phyloP scores from a whole-genome alignment of 2,888 invertebrate species.

The Andrena hattorfiana region DNA sequence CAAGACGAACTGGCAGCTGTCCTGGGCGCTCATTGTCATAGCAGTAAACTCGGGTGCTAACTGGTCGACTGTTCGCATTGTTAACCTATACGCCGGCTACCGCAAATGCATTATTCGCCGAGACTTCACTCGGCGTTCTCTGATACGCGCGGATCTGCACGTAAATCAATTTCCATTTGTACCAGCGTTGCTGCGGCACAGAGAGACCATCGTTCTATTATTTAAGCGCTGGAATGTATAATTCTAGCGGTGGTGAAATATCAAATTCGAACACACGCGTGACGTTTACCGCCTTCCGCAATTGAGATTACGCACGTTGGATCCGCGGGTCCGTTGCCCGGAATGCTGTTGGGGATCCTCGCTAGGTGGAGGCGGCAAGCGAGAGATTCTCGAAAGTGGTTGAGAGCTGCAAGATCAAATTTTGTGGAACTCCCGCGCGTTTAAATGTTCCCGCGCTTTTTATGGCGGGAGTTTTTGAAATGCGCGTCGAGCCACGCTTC shows the following conservation, averaged over 20 bases:
- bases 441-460: too few species aligned
- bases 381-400: too few species aligned
- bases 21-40: slow-evolving; percentile 30
- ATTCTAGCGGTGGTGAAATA: background rate
- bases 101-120: background rate
- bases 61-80: background rate
- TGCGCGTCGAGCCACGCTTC: too few species aligned
- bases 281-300: slow-evolving; percentile 31
- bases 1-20: slow-evolving; percentile 38
- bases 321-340: too few species aligned
- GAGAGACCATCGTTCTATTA: background rate
- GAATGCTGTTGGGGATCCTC: too few species aligned
- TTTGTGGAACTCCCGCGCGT: too few species aligned
- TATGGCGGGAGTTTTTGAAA: too few species aligned
- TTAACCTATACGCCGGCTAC: background rate
- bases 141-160: too few species aligned
- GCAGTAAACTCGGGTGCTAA: background rate
- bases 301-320: background rate
- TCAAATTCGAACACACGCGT: background rate
- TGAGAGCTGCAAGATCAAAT: too few species aligned
- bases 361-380: too few species aligned
- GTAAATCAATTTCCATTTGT: background rate
- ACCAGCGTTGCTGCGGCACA: background rate
- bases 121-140: background rate
- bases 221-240: background rate